Evolutionary conservation across 2,888 invertebrate species (phyloP).

Genomic region (Hypercompe scribonia): DNA sequence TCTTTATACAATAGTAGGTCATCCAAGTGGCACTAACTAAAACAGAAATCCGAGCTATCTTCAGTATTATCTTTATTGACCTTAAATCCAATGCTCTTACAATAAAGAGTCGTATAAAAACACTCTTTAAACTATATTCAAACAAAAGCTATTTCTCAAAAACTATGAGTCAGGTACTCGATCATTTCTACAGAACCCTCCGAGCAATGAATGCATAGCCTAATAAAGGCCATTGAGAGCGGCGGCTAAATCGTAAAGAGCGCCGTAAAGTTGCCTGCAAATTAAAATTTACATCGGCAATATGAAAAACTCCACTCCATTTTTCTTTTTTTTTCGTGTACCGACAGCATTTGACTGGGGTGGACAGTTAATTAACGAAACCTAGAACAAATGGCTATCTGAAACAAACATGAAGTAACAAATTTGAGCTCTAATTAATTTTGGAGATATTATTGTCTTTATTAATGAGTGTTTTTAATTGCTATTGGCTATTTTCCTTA

Average conservation of each 20-base stretch:
- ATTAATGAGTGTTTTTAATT: conserved; percentile 17
- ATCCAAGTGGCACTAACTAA: background rate
- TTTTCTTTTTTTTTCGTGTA: conserved; percentile 73
- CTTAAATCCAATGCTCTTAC: background rate
- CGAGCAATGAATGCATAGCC: conserved; percentile 76
- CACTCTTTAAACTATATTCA: background rate
- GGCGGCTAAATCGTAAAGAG: conserved; percentile 84
- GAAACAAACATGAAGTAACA: conserved; percentile 65
- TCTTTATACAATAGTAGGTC: background rate
- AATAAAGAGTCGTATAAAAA: background rate
- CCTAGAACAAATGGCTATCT: conserved; percentile 76
- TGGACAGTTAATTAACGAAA: conserved; percentile 83
- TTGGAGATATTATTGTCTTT: conserved; percentile 38
- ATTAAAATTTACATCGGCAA: conserved; percentile 86
- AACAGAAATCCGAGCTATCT: background rate
- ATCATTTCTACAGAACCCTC: conserved; percentile 65
- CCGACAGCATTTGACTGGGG: conserved; percentile 77
- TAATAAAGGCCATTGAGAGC: conserved; percentile 81
- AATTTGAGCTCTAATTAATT: conserved; percentile 53
- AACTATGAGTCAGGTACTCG: conserved; percentile 41
- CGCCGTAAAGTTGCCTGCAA: conserved; percentile 83
- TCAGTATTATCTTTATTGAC: background rate
- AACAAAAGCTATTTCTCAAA: conserved; percentile 12
- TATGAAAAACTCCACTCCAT: conserved; percentile 82
- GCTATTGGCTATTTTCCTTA: background rate